Conservation (phyloP, 2,113 vertebrate species). For the Cichladusa arquata region DNA sequence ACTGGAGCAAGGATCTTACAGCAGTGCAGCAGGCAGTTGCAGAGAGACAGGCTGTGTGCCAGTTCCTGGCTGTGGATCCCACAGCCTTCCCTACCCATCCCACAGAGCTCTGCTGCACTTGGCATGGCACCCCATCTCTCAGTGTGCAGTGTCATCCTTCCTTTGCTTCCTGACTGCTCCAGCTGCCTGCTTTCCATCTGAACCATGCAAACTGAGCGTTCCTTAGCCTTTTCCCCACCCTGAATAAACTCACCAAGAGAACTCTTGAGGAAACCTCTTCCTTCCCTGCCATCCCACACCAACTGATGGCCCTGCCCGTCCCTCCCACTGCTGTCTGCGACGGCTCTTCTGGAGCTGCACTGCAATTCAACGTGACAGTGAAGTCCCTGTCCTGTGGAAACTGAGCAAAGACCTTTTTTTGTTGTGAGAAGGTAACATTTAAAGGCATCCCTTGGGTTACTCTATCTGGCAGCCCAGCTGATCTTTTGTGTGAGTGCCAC, state of each 20-base stretch:
- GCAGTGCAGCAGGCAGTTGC: neutral
- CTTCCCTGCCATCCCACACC: rapidly evolving
- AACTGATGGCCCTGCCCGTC: neutral
- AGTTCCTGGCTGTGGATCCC: neutral
- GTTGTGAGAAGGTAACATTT: slow-evolving; percentile 69
- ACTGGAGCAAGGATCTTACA: neutral
- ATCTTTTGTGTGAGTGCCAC: slow-evolving; percentile 64
- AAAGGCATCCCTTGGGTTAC: slow-evolving; percentile 51
- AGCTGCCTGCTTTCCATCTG: neutral
- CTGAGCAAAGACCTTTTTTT: slow-evolving; percentile 8
- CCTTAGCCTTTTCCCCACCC: neutral
- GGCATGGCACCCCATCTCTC: neutral
- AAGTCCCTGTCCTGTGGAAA: neutral
- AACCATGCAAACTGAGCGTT: neutral
- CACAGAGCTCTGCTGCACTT: neutral
- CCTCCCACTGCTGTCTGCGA: neutral
- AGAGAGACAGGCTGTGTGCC: neutral
- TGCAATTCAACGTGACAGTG: neutral
- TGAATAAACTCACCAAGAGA: neutral
- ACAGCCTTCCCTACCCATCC: neutral
- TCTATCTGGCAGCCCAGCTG: slow-evolving; percentile 73
- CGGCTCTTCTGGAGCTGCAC: neutral
- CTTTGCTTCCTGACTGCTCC: neutral
- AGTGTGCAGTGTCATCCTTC: rapidly evolving
- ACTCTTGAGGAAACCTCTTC: neutral